These are phyloP conservation scores for Euzetes globulus DNA, from an alignment of 2,888 invertebrate species.

Conservation along the genomic window DNA sequence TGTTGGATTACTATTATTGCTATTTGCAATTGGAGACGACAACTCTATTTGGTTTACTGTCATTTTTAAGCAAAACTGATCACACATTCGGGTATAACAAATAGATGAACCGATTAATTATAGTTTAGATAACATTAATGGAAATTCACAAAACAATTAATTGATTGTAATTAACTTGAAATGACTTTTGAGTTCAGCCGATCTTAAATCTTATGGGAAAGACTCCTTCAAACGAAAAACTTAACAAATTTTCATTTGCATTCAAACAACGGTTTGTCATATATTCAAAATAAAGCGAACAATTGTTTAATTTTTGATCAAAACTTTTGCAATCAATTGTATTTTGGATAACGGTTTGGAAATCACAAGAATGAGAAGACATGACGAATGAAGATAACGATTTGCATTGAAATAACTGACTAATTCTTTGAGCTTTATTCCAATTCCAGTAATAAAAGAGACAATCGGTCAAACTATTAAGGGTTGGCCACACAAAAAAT, in stretches of 20 bases:
- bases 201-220: neutral
- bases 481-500: neutral
- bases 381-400: neutral
- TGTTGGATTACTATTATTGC: neutral
- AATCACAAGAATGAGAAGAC: neutral
- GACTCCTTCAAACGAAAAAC: neutral
- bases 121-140: neutral
- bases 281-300: neutral
- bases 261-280: neutral
- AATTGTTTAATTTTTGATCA: neutral
- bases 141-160: too few relatives aligned
- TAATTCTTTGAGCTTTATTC: too few relatives aligned
- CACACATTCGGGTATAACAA: neutral
- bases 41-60: conserved; percentile 5
- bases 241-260: neutral
- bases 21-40: neutral
- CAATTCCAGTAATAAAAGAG: too few relatives aligned
- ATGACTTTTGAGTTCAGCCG: neutral
- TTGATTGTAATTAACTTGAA: too few relatives aligned
- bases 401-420: too few relatives aligned
- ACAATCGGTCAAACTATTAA: neutral
- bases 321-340: neutral
- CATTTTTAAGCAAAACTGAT: neutral
- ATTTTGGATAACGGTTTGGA: neutral
- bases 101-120: neutral